phyloP scores from a whole-genome alignment of 1,140 invertebrate genomes.

The Asobara japonica region DNA sequence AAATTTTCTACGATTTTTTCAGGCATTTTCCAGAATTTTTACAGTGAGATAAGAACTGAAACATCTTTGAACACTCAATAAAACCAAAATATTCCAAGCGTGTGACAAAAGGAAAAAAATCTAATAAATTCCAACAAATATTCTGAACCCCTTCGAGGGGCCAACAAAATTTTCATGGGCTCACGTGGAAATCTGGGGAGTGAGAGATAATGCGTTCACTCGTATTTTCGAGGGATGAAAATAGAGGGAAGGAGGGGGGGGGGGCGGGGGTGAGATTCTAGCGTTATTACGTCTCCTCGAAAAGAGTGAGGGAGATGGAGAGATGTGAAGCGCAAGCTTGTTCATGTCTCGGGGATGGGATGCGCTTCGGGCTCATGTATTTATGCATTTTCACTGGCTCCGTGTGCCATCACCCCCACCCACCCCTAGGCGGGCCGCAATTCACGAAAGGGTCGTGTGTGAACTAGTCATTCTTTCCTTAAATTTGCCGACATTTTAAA shows the following conservation, averaged over 20 bases:
- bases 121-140: background rate
- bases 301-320: constrained; percentile 22
- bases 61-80: too few relatives aligned
- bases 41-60: too few relatives aligned
- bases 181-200: background rate
- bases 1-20: too few relatives aligned
- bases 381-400: constrained; percentile 61
- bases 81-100: background rate
- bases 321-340: constrained; percentile 30
- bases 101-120: constrained; percentile 5
- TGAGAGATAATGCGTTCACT: constrained; percentile 42
- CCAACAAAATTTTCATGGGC: constrained; percentile 29
- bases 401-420: constrained; percentile 16
- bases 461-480: constrained; percentile 28
- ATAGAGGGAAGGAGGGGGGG: background rate
- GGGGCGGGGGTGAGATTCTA: constrained; percentile 47
- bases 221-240: constrained; percentile 49
- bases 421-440: background rate
- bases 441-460: constrained; percentile 32
- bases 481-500: too few relatives aligned
- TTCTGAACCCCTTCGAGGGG: constrained; percentile 33
- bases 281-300: constrained; percentile 59
- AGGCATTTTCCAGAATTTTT: too few relatives aligned
- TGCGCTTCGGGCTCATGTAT: constrained; percentile 59
- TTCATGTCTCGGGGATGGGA: constrained; percentile 48